Base-by-base conservation (phyloP, 1,140 invertebrate species). In the Melanaphis sacchari region DNA sequence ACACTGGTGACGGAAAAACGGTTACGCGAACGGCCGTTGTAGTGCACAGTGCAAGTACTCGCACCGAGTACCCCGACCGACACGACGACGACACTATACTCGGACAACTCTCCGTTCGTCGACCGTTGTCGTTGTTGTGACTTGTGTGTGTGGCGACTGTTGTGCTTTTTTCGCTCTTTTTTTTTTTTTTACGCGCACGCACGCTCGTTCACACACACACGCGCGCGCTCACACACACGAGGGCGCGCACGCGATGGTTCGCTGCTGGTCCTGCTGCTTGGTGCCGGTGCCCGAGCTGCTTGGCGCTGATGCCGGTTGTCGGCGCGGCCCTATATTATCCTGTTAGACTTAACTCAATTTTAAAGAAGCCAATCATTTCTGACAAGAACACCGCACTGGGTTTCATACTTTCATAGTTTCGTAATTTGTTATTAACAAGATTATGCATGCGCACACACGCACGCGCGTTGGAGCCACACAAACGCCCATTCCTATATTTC, bases 351-450 rank as follows among this genome's bases (percentile, higher is more conserved):
- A 92, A 92, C 85, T 85, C 81, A 26, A 52, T 85, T 93, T 49
- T 54, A 85, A 84, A 85, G 91, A 93, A 93, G 91, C 91, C 91
- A 85, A 85, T 93, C 91, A 93, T 93, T 84, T 54, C 46, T 85
- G 81, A 52, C 91, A 40, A 84, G 46, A 85, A 26, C 49, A 38
- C 76, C 81, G 81, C 76, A 93, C 41, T 89, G 43, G 76, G 36
- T 85, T 85, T 84, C 59, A 11, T 0, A 9, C 9, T 5, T 0
- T 6, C 9, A 49, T n/a, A 76, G 59, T 76, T 76, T 76, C 31
- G 59, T 76, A 76, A 76, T 76, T 76, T 54, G 49, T 92, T 82
- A 54, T 93, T 93, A 93, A 93, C 91, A 36, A 93, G 91, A 93
- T 93, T 93, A 93, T 54, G 54, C 43, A 92, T 49, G 76, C 43